A percentile compares a stretch with the other conserved stretches of the same genome.
Conservation (phyloP, 2,113 vertebrate species). For the Danionella cerebrum region DNA sequence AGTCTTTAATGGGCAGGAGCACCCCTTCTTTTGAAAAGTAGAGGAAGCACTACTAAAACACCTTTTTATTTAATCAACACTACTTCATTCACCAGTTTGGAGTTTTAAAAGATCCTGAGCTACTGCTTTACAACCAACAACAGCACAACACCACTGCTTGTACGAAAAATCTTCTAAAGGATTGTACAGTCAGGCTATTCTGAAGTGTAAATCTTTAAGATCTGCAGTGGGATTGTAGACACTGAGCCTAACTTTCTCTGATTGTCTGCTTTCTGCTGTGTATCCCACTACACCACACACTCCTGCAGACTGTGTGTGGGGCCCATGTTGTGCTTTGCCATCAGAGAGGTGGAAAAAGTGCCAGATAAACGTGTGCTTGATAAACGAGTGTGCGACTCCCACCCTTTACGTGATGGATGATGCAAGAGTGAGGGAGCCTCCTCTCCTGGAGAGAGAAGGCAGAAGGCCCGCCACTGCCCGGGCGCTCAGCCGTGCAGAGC, state of each 20-base stretch:
- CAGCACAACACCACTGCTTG: too few relatives aligned
- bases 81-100: too few relatives aligned
- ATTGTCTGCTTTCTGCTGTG: background rate
- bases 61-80: too few relatives aligned
- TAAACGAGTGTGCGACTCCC: constrained; percentile 18
- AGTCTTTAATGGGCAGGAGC: too few relatives aligned
- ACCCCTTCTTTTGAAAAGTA: too few relatives aligned
- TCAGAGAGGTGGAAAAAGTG: background rate
- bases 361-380: constrained; percentile 20
- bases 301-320: constrained; percentile 15
- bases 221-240: too few relatives aligned
- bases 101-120: too few relatives aligned
- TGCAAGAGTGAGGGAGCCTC: constrained; percentile 11
- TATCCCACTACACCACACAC: background rate
- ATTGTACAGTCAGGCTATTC: too few relatives aligned
- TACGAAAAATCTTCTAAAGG: too few relatives aligned
- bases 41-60: too few relatives aligned
- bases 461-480: background rate
- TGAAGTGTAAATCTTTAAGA: too few relatives aligned
- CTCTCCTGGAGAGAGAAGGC: background rate
- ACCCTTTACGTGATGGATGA: constrained; percentile 31
- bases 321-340: background rate
- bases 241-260: background rate
- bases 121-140: too few relatives aligned
- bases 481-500: constrained; percentile 25